Evolutionary conservation across 2,113 vertebrate species (phyloP), one percentile per base, ranked within the genome.

Genomic region (Otocyon megalotis): DNA sequence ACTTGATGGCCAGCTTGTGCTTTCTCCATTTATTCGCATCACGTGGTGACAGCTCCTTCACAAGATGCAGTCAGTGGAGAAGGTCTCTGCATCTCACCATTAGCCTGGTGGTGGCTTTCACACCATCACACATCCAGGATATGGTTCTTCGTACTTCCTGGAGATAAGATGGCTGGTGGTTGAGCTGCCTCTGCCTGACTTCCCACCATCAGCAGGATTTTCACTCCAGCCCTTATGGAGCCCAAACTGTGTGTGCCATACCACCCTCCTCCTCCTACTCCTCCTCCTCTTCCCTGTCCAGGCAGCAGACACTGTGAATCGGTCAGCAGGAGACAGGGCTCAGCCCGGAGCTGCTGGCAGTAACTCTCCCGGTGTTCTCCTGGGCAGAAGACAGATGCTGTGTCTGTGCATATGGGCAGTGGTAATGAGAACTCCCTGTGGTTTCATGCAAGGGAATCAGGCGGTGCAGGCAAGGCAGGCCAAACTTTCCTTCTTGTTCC

Each of bases 341-440:
- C 88, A 67, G 90, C 53, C 26, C 32, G 5, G 76, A 71, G 84
- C 56, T 93, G 65, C 97, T 94, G 96, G 91, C 93, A 94, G 86
- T 37, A 4, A 16, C 48, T 4, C 71, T 28, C 37, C 20, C 65
- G 48, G n/a, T 11, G 77, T 65, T 80, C 95, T 69, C 83, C 67
- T 0, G 0, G 20, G 92, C 90, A 88, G 86, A 80, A 93, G 95
- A 90, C 96, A 94, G 97, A 80, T 67, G 94, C 97, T 72, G n/a
- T 10, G 53, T 65, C 90, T 62, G 94, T 37, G 96, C 98, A 79
- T 80, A 82, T 67, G 90, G 89, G 83, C 65, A 24, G 76, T 22
- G 54, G 88, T 82, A 62, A 96, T 62, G 80, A 90, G 84, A 95
- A 67, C 88, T 84, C 92, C 95, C 95, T n/a, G n/a, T 20, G 90